A percentile compares a stretch with the other conserved stretches of the same genome.
Evolutionary conservation across 2,888 invertebrate genomes (phyloP).

Genomic region (Orthonychiurus folsomi): DNA sequence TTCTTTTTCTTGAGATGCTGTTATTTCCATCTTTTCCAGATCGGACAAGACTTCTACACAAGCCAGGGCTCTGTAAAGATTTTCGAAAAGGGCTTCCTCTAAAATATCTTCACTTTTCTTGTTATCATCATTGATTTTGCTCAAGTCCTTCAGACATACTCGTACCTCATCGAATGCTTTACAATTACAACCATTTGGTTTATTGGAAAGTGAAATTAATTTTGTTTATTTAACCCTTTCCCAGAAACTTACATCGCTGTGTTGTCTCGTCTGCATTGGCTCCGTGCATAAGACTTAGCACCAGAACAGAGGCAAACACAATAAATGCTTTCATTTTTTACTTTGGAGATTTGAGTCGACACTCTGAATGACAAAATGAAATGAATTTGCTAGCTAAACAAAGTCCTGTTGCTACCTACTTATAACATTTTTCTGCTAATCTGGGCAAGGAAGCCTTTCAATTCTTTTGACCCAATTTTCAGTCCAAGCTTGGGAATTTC

Average conservation of each 20-base stretch:
- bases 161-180: neutral
- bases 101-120: neutral
- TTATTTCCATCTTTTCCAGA: neutral
- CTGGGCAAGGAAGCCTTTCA: too few relatives aligned
- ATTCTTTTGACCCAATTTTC: too few relatives aligned
- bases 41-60: neutral
- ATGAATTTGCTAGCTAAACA: too few relatives aligned
- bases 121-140: neutral
- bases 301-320: neutral
- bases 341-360: too few relatives aligned
- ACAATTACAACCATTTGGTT: neutral
- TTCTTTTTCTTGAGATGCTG: neutral
- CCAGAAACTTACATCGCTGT: too few relatives aligned
- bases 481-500: too few relatives aligned
- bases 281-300: neutral
- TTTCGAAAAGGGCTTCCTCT: neutral
- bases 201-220: too few relatives aligned
- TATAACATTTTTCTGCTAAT: too few relatives aligned
- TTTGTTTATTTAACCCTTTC: too few relatives aligned
- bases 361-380: too few relatives aligned
- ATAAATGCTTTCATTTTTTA: neutral
- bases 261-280: too few relatives aligned
- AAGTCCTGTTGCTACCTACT: too few relatives aligned
- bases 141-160: neutral
- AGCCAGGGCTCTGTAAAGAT: neutral